Evolutionary conservation across 2,888 invertebrate genomes (phyloP), one percentile per base, ranked within the genome.

Genomic region (Tricholauxania praeusta): DNA sequence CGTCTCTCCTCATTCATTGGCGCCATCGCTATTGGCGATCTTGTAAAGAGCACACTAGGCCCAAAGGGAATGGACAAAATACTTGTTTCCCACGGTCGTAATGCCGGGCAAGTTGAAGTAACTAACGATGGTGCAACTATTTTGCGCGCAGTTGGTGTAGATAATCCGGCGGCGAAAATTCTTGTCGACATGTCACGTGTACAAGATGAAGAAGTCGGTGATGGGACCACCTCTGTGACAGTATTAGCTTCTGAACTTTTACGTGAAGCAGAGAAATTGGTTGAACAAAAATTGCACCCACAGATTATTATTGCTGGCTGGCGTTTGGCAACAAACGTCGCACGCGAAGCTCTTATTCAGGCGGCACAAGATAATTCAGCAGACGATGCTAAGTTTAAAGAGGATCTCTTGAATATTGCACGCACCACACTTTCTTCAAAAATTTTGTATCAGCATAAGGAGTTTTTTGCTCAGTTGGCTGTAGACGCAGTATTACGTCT

Each of bases 71-170:
- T 99, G 99, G 96, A 96, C 84, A 96, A 96, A 89, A 95, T 96
- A 76, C 88, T 96, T 32, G 93, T 96, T 19, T 91, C 95, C 1
- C 89, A 90, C 79, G 96, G 96, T 1, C 91, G 96, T 74, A 94
- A 92, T 83, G 91, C 93, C 67, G 95, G 95, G 51, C 90, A 91
- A 82, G 96, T 99, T 72, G 95, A 98, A 89, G 97, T 99, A 7
- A 99, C 99, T 69, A 99, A 99, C 88, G 99, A 99, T 89, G 99
- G 99, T 73, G 99, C 99, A 15, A 99, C 99, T 10, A 99, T 99
- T 84, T 89, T 99, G 71, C 96, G 97, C 87, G 92, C 96, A 0
- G 92, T 99, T 72, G 99, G 99, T 71, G 96, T 99, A 19, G 99
- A 99, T 86, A 99, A 99, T 88, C 98, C 99, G 28, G 99, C 99